These are phyloP conservation scores for Apis dorsata DNA, from an alignment of 1,140 invertebrate genomes.

Conservation along the genomic window DNA sequence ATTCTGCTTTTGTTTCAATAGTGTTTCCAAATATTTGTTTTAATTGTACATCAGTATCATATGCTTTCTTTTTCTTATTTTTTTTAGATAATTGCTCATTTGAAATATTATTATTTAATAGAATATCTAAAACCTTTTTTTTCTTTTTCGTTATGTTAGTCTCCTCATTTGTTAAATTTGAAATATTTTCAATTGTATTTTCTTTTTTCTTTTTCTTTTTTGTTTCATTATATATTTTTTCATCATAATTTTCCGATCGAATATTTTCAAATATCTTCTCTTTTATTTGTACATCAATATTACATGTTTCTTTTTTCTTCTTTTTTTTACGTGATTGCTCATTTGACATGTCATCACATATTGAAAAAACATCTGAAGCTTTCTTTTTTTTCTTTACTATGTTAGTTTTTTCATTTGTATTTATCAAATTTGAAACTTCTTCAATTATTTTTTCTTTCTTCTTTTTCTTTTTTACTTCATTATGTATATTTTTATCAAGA, in stretches of 20 bases:
- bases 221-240: too few relatives aligned
- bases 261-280: too few relatives aligned
- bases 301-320: neutral
- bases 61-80: neutral
- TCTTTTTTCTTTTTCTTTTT: constrained; percentile 35
- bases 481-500: neutral
- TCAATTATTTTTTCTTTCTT: constrained; percentile 23
- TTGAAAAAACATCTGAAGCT: neutral
- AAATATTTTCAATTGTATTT: constrained; percentile 4
- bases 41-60: neutral
- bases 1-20: too few relatives aligned
- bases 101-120: neutral
- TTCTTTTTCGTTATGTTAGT: neutral
- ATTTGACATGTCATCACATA: neutral
- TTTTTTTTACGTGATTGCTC: neutral
- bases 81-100: neutral
- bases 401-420: neutral
- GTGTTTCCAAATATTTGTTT: neutral
- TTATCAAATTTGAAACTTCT: neutral
- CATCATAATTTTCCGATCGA: too few relatives aligned
- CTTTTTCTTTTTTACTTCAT: constrained; percentile 20
- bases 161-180: neutral
- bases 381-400: constrained; percentile 20
- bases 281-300: too few relatives aligned
- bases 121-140: neutral